A percentile compares a stretch with the other conserved stretches of the same genome.
phyloP scores from a whole-genome alignment of 2,797 vertebrate genomes.

The Hippocampus kuda region DNA sequence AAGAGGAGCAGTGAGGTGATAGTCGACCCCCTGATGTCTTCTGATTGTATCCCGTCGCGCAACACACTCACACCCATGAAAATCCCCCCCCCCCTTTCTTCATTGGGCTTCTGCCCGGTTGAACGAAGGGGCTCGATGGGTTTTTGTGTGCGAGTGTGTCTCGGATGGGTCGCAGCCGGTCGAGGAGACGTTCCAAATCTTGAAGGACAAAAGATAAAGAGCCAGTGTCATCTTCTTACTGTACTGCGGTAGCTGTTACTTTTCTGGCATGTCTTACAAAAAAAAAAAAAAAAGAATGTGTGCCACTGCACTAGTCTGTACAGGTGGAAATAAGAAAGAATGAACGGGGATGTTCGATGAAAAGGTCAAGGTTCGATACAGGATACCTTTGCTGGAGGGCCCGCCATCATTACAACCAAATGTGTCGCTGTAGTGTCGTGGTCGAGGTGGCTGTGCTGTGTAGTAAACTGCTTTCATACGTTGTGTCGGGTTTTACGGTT shows the following conservation, averaged over 20 bases:
- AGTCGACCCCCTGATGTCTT: conserved; percentile 5
- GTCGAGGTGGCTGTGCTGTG: conserved; percentile 63
- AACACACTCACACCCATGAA: neutral
- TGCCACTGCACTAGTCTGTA: conserved; percentile 1
- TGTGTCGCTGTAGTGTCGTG: conserved; percentile 58
- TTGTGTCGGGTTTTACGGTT: conserved; percentile 32
- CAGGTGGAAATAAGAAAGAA: conserved; percentile 3
- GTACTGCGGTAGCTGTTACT: neutral
- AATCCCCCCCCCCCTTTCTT: neutral
- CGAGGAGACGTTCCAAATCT: conserved; percentile 30
- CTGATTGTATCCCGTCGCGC: conserved; percentile 13
- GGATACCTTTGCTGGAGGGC: conserved; percentile 26
- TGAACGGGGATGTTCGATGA: neutral
- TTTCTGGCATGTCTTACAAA: neutral
- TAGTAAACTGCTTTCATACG: conserved; percentile 61
- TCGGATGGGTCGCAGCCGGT: conserved; percentile 6
- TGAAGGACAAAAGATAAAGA: conserved; percentile 11
- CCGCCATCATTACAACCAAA: conserved; percentile 44
- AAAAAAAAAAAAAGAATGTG: neutral
- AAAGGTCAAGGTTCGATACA: neutral
- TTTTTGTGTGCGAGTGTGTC: neutral
- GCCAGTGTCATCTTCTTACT: conserved; percentile 32
- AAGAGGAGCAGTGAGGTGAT: conserved; percentile 22
- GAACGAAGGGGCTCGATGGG: neutral
- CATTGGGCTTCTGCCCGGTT: neutral